Evolutionary conservation across 2,888 invertebrate genomes (phyloP).

Genomic region (Drosophila leonis): DNA sequence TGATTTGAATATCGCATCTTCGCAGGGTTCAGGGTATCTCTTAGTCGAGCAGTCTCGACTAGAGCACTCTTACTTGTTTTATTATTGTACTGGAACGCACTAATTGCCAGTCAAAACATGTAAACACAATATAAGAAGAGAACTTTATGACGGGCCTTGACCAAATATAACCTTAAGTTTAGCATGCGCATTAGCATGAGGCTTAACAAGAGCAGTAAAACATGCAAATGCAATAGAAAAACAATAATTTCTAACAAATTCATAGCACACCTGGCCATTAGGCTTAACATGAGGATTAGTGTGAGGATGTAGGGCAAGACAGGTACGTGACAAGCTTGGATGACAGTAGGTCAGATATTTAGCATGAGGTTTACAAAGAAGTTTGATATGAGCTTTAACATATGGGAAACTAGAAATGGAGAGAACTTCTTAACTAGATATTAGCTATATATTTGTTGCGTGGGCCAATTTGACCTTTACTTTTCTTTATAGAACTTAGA

Average conservation of each 20-base stretch:
- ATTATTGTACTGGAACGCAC: constrained; percentile 42
- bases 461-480: too few relatives aligned
- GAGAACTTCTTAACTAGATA: too few relatives aligned
- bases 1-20: too few relatives aligned
- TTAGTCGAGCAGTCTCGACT: too few relatives aligned
- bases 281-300: neutral
- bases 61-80: constrained; percentile 48
- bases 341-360: neutral
- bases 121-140: neutral
- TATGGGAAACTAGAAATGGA: neutral
- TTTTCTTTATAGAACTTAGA: neutral
- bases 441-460: too few relatives aligned
- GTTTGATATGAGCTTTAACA: neutral
- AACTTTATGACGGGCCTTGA: constrained; percentile 9
- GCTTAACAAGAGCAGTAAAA: neutral
- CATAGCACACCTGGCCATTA: neutral
- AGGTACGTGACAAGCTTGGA: neutral
- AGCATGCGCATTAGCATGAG: constrained; percentile 1
- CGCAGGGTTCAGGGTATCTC: too few relatives aligned
- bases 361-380: constrained; percentile 4
- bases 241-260: neutral
- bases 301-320: neutral
- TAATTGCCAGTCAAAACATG: constrained; percentile 23
- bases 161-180: constrained; percentile 1
- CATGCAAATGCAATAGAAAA: constrained; percentile 3